Conservation (phyloP, 2,888 invertebrate genomes). For the Toxonevra muliebris region DNA sequence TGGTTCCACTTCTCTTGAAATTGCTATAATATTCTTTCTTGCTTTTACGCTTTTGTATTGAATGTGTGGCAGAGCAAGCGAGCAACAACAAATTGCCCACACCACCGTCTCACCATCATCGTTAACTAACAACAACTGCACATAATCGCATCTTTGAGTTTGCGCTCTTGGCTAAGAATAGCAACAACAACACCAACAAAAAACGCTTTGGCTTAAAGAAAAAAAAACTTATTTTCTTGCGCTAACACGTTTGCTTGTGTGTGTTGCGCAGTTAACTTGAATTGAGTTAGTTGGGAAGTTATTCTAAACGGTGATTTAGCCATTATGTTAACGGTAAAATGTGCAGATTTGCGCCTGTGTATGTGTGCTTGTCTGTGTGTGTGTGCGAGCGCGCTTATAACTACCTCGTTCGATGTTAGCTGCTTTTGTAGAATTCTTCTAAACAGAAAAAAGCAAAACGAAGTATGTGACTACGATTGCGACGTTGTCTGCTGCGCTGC, state of each 20-base stretch:
- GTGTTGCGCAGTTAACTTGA: not conserved
- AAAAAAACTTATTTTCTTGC: not conserved
- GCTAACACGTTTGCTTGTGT: not conserved
- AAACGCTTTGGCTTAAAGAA: too few relatives aligned
- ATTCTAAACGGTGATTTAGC: conserved; percentile 29
- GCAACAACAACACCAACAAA: not conserved
- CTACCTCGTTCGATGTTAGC: too few relatives aligned
- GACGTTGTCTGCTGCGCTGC: not conserved
- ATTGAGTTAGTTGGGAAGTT: conserved; percentile 3
- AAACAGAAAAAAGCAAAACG: not conserved
- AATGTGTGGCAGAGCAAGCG: too few relatives aligned
- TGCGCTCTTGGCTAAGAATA: conserved; percentile 12
- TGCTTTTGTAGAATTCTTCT: not conserved
- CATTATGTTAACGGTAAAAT: conserved; percentile 32
- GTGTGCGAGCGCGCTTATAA: too few relatives aligned
- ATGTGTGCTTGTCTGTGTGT: not conserved
- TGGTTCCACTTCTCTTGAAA: too few relatives aligned
- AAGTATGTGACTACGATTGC: too few relatives aligned
- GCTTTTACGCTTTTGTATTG: too few relatives aligned
- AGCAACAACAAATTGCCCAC: too few relatives aligned
- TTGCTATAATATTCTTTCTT: too few relatives aligned
- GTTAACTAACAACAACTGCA: conserved; percentile 9
- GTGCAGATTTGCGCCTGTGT: conserved; percentile 9
- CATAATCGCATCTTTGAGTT: not conserved
- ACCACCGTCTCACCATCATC: too few relatives aligned